Conservation (phyloP, 2,113 vertebrate genomes). For the Lophotis ruficrista region DNA sequence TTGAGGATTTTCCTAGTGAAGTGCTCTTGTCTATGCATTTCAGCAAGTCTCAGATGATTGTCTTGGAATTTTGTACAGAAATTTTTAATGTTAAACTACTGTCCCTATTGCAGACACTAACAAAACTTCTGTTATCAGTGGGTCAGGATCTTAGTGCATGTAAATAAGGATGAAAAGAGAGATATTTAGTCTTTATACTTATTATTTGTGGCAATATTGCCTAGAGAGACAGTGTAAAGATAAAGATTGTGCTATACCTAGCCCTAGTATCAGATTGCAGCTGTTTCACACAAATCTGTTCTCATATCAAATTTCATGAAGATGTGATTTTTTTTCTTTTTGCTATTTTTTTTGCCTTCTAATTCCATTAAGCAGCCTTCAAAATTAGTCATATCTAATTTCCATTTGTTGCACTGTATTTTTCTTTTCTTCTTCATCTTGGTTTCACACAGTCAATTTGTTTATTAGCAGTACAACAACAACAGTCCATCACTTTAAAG, state of each 20-base stretch:
- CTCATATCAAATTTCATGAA: background rate
- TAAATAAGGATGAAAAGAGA: background rate
- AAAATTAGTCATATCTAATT: background rate
- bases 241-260: background rate
- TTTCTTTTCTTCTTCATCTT: background rate
- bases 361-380: background rate
- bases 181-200: background rate
- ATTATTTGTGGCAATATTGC: background rate
- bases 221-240: background rate
- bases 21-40: background rate
- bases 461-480: background rate
- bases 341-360: background rate
- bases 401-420: background rate
- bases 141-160: background rate
- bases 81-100: background rate
- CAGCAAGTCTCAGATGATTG: background rate
- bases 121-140: background rate
- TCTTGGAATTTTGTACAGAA: background rate
- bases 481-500: background rate
- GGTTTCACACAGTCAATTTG: background rate
- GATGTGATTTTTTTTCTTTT: background rate
- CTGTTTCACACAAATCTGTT: background rate
- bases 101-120: background rate
- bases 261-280: background rate
- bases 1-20: background rate